These are phyloP conservation scores for Coenonympha arcania DNA, from an alignment of 2,888 invertebrate genomes.

Conservation along the genomic window DNA sequence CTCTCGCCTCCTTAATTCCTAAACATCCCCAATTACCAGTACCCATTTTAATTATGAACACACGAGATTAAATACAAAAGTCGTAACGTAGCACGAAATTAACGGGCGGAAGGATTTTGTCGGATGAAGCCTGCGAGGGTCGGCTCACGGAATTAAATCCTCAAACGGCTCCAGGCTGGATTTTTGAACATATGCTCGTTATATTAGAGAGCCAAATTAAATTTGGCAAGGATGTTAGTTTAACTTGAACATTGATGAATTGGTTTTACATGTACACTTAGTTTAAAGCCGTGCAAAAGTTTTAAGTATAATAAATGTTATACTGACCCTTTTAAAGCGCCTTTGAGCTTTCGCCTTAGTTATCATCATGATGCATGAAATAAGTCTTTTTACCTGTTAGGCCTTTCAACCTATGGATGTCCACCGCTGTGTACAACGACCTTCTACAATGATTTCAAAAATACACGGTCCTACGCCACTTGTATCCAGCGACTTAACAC, in stretches of 20 bases:
- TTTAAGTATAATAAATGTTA: too few relatives aligned
- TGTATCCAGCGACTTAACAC: too few relatives aligned
- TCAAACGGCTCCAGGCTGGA: background rate
- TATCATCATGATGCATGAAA: too few relatives aligned
- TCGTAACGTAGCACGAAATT: background rate
- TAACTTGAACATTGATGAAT: background rate
- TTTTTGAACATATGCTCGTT: background rate
- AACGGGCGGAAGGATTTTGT: conserved; percentile 4
- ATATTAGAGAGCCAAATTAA: background rate
- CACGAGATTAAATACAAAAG: conserved; percentile 1
- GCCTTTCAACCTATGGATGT: too few relatives aligned
- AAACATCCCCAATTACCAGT: background rate
- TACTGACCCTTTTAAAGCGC: too few relatives aligned
- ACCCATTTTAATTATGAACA: conserved; percentile 6
- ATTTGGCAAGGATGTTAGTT: background rate
- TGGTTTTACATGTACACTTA: too few relatives aligned
- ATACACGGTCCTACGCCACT: too few relatives aligned
- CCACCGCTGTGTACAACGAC: too few relatives aligned
- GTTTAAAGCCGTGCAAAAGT: too few relatives aligned
- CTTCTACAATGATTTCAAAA: too few relatives aligned
- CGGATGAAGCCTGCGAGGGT: conserved; percentile 2
- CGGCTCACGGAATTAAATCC: conserved; percentile 3
- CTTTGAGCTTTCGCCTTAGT: too few relatives aligned
- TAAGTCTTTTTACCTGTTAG: too few relatives aligned
- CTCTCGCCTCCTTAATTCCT: background rate